A percentile compares a stretch with the other conserved stretches of the same genome.
Evolutionary conservation across 2,888 invertebrate species (phyloP).

Genomic region (Lasioglossum morio): DNA sequence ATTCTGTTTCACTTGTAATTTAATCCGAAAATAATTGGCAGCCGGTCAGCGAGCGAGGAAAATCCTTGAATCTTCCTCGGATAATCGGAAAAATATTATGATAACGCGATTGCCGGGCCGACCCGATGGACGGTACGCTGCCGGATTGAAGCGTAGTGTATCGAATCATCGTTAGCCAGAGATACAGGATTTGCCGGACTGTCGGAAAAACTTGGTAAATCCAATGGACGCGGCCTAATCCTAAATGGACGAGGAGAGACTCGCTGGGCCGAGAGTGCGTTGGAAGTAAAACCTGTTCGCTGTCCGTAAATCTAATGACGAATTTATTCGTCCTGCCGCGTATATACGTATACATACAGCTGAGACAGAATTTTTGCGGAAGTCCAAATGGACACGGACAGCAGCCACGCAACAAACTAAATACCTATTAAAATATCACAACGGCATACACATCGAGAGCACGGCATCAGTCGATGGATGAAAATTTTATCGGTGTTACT

Average conservation of each 20-base stretch:
- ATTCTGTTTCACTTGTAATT: constrained; percentile 19
- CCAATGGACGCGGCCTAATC: constrained; percentile 78
- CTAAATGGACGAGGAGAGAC: constrained; percentile 72
- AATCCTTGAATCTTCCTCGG: constrained; percentile 54
- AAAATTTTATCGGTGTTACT: constrained; percentile 68
- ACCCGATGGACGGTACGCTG: constrained; percentile 24
- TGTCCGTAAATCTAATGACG: constrained; percentile 77
- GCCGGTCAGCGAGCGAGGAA: constrained; percentile 57
- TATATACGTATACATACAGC: constrained; percentile 35
- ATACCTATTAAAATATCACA: constrained; percentile 67
- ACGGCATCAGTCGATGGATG: constrained; percentile 33
- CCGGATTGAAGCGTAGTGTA: constrained; percentile 61
- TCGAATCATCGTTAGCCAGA: constrained; percentile 83
- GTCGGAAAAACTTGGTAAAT: constrained; percentile 75
- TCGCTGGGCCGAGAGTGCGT: constrained; percentile 31
- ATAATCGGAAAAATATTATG: constrained; percentile 83
- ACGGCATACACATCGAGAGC: constrained; percentile 8
- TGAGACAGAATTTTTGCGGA: constrained; percentile 52
- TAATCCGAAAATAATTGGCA: constrained; percentile 31
- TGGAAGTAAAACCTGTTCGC: constrained; percentile 58
- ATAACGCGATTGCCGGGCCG: constrained; percentile 81
- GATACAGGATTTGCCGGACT: constrained; percentile 80
- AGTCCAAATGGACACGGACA: constrained; percentile 42
- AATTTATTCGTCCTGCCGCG: constrained; percentile 73
- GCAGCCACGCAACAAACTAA: constrained; percentile 47